Conservation (phyloP, 2,888 invertebrate species). For the Apomyelois bistriatella region DNA sequence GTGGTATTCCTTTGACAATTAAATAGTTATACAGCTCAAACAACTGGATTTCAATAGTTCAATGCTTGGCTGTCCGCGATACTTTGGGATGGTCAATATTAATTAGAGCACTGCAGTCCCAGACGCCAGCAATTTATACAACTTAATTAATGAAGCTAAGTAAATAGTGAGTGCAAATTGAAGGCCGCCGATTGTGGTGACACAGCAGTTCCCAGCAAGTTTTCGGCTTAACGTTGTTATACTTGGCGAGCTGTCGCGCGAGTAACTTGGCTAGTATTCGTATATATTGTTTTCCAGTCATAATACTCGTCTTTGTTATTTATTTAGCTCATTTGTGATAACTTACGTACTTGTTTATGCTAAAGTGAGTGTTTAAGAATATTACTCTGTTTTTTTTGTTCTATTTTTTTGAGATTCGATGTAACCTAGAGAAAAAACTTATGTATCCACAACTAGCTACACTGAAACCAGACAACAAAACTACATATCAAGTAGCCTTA, state of each 20-base stretch:
- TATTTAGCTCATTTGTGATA: too few species aligned
- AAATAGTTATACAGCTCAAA: conserved; percentile 8
- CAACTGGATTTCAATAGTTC: conserved; percentile 15
- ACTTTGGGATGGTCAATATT: conserved; percentile 55
- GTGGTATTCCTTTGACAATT: not conserved
- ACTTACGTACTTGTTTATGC: too few species aligned
- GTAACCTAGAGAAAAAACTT: too few species aligned
- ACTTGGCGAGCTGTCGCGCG: not conserved
- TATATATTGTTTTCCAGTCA: too few species aligned
- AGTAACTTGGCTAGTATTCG: not conserved
- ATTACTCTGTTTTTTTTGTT: too few species aligned
- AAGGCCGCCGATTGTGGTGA: conserved; percentile 40
- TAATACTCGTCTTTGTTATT: too few species aligned
- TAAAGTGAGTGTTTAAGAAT: too few species aligned
- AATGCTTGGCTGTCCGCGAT: conserved; percentile 20
- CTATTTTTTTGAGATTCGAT: too few species aligned
- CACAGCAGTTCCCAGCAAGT: conserved; percentile 37
- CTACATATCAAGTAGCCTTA: too few species aligned
- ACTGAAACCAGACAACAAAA: too few species aligned
- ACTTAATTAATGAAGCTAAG: conserved; percentile 67
- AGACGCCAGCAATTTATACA: conserved; percentile 50
- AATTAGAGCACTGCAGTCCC: conserved; percentile 44
- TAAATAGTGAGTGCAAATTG: conserved; percentile 58
- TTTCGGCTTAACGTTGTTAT: conserved; percentile 33
- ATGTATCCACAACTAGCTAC: too few species aligned